These are phyloP conservation scores for Polyergus mexicanus DNA, from an alignment of 1,140 invertebrate genomes.

Conservation along the genomic window DNA sequence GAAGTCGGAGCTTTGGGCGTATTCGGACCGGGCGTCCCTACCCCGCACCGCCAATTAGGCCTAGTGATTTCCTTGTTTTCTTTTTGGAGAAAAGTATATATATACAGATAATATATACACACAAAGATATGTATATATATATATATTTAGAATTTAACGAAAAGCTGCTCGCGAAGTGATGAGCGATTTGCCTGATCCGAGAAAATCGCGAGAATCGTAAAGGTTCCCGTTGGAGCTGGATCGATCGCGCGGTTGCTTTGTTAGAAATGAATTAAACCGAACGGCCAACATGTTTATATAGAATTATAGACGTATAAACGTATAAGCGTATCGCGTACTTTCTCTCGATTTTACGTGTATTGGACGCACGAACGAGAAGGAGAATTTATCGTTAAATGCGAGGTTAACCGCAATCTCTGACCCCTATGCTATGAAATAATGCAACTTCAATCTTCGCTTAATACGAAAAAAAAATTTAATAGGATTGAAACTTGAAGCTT, in stretches of 20 bases:
- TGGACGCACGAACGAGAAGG: background rate
- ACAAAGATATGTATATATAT: slow-evolving; percentile 72
- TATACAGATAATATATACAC: too few relatives aligned
- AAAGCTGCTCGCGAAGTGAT: slow-evolving; percentile 69
- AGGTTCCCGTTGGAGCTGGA: background rate
- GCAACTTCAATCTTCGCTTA: background rate
- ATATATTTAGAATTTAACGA: slow-evolving; percentile 80
- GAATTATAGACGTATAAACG: background rate
- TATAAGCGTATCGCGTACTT: background rate
- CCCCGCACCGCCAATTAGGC: slow-evolving; percentile 85
- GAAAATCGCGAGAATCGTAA: slow-evolving; percentile 6
- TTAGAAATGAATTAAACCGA: slow-evolving; percentile 55
- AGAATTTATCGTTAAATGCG: background rate
- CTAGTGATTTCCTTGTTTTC: slow-evolving; percentile 85
- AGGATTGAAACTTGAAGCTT: background rate
- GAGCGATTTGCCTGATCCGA: slow-evolving; percentile 67
- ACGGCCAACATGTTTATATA: slow-evolving; percentile 40
- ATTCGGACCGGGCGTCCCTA: slow-evolving; percentile 8
- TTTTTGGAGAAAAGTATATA: slow-evolving; percentile 77
- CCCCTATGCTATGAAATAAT: slow-evolving; percentile 14
- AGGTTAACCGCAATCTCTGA: background rate
- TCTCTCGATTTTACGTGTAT: background rate
- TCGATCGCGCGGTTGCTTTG: slow-evolving; percentile 39
- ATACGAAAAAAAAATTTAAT: background rate
- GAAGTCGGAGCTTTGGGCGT: slow-evolving; percentile 57